Conservation (phyloP, 1,140 invertebrate species). For the Holotrichia oblita region DNA sequence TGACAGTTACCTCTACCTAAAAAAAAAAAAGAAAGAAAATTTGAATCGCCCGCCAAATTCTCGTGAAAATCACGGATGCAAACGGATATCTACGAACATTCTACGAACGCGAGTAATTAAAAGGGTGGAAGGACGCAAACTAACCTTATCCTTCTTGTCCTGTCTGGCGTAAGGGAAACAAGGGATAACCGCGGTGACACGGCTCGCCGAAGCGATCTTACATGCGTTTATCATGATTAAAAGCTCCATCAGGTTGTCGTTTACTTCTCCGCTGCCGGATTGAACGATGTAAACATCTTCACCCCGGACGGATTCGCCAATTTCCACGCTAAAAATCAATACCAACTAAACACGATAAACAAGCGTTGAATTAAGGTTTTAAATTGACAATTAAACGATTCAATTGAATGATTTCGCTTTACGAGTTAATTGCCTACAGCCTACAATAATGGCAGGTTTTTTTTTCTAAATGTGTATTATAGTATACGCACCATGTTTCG, state of each 20-base stretch:
- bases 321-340: constrained; percentile 86
- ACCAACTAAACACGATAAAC: not conserved
- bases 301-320: constrained; percentile 97
- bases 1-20: too few species aligned
- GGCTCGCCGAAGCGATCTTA: constrained; percentile 97
- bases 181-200: constrained; percentile 98
- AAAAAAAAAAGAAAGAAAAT: not conserved
- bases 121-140: constrained; percentile 42
- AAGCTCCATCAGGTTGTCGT: constrained; percentile 99
- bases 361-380: too few species aligned
- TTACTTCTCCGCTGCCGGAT: constrained; percentile 96
- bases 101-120: too few species aligned
- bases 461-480: too few species aligned
- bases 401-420: too few species aligned
- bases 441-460: too few species aligned
- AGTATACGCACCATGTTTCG: constrained; percentile 93
- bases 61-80: not conserved
- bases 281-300: constrained; percentile 99
- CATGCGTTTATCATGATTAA: constrained; percentile 99
- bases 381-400: too few species aligned
- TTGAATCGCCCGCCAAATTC: not conserved
- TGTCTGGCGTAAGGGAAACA: constrained; percentile 99
- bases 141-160: constrained; percentile 99
- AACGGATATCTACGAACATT: constrained; percentile 41
- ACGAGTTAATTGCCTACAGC: too few species aligned